Base-by-base conservation (phyloP, 2,113 vertebrate species). In the Psettodes erumei region DNA sequence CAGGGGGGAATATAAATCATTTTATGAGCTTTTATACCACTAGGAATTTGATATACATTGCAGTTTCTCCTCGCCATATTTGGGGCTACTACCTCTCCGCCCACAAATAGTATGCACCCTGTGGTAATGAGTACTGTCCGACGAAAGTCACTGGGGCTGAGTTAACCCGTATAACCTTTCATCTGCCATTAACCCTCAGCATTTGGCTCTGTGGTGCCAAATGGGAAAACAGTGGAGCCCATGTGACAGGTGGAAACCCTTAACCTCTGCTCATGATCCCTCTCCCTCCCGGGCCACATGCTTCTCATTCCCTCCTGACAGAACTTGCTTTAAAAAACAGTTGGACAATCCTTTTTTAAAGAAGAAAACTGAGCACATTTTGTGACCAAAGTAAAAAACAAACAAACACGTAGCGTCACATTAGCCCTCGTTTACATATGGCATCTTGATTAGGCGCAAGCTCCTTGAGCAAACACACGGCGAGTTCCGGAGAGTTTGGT, bases 191-290 rank as follows among this genome's bases (percentile, higher is more conserved):
- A 59, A 74, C 25, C 0, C 43, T 67, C 63, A 62, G 56, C 67
- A 77, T 90, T 0, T 85, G 81, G 71, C 76, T 40, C 66, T 43
- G 64, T 60, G 69, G 0, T 79, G 83, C 51, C 64, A 86, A 86
- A 84, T 75, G 78, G 64, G 62, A 74, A 0, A 72, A 65, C 53
- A 50, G 67, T 23, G 65, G 33, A 18, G 67, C 72, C 25, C 0
- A 63, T 66, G 76, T 82, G 81, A 90, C 90, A 91, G 88, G 88
- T 91, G 90, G 80, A 56, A 75, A 74, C 37, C 77, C 58, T 33
- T 79, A 1, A 83, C 79, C 82, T 10, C 80, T 40, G 30, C 1
- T 11, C 48, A 9, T 71, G 71, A 88, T 35, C 83, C 74, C 74
- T 21, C 32, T 42, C 63, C 33, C 56, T 55, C 42, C 5, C 25